Conservation (phyloP, 2,113 vertebrate genomes). For the Corythaixoides concolor region DNA sequence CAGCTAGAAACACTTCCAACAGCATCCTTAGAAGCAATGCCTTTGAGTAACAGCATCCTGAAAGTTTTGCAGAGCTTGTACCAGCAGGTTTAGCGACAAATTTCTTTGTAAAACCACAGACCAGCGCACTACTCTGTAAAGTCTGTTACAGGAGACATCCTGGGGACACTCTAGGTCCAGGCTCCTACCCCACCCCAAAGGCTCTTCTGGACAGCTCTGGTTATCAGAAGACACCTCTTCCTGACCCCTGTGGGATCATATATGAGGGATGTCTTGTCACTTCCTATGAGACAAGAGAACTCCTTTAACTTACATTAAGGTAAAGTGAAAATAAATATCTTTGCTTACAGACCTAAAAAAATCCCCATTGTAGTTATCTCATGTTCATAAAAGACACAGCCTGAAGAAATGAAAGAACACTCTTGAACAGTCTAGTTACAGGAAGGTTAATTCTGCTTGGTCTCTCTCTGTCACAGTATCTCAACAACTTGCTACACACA, state of each 20-base stretch:
- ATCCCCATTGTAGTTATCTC: not conserved
- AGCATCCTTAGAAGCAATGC: not conserved
- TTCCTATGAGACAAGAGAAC: not conserved
- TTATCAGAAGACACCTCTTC: not conserved
- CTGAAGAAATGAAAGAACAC: not conserved
- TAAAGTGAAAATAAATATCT: not conserved
- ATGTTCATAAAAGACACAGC: not conserved
- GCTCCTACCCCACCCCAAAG: not conserved
- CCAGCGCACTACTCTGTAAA: not conserved
- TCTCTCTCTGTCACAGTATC: not conserved
- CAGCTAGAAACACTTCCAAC: not conserved
- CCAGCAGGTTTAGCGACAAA: not conserved
- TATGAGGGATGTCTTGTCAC: not conserved
- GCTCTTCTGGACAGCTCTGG: not conserved
- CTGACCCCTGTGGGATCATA: not conserved
- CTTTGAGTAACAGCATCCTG: not conserved
- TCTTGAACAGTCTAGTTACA: not conserved
- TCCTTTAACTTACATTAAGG: not conserved
- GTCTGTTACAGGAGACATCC: not conserved
- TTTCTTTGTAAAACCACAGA: not conserved
- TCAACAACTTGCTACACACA: not conserved
- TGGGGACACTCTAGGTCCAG: not conserved
- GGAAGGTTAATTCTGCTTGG: not conserved
- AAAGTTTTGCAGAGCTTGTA: not conserved
- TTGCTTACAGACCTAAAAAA: not conserved